A percentile compares a stretch with the other conserved stretches of the same genome.
Conservation (phyloP, 2,888 invertebrate species). For the Drosophila macrospina region DNA sequence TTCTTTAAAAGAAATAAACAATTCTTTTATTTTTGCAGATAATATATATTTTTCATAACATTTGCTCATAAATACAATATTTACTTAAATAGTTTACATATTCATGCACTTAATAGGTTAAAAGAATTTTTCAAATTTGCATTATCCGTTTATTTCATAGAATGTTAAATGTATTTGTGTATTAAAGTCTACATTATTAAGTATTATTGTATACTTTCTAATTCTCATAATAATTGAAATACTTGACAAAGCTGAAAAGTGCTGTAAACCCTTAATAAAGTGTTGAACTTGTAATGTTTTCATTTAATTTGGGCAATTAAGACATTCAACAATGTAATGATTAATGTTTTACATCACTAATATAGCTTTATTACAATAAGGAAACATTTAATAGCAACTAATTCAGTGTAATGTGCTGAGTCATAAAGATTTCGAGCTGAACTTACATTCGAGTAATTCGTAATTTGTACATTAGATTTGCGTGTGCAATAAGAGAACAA, state of each 20-base stretch:
- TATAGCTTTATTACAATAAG: slow-evolving; percentile 12
- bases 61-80: too few relatives aligned
- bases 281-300: not conserved
- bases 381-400: slow-evolving; percentile 5
- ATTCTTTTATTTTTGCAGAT: too few relatives aligned
- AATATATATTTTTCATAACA: too few relatives aligned
- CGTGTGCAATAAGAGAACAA: slow-evolving; percentile 34
- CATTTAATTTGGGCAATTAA: slow-evolving; percentile 8
- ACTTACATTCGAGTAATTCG: slow-evolving; percentile 32
- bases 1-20: too few relatives aligned
- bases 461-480: slow-evolving; percentile 24
- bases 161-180: too few relatives aligned
- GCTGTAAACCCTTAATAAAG: not conserved
- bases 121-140: too few relatives aligned
- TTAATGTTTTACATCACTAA: slow-evolving; percentile 22
- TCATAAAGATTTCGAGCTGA: not conserved
- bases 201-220: too few relatives aligned
- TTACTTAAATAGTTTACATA: too few relatives aligned
- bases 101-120: too few relatives aligned
- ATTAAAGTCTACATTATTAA: too few relatives aligned
- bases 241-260: not conserved
- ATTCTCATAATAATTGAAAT: too few relatives aligned
- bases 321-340: slow-evolving; percentile 21
- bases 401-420: slow-evolving; percentile 20
- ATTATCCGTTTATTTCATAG: too few relatives aligned